Percentiles rank a stretch among this genome's conserved stretches.
Evolutionary conservation across 2,797 vertebrate genomes (phyloP).

Genomic region (Diceros bicornis): DNA sequence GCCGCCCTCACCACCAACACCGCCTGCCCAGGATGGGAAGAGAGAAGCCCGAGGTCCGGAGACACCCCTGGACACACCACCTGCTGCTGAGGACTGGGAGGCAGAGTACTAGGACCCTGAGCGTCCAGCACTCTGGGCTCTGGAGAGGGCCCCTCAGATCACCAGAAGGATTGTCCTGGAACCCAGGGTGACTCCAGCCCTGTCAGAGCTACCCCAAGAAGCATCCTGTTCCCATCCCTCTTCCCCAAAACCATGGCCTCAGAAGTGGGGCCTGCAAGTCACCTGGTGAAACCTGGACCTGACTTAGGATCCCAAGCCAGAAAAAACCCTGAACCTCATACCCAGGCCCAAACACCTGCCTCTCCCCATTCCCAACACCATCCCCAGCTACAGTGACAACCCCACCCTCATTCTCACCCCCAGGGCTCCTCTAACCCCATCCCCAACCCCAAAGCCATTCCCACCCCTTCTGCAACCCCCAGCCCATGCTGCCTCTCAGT

Average conservation of each 20-base stretch:
- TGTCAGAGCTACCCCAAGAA: background rate
- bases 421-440: background rate
- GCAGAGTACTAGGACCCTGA: constrained; percentile 65
- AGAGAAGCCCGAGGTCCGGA: background rate
- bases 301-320: background rate
- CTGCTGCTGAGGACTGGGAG: constrained; percentile 79
- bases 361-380: accelerated
- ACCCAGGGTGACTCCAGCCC: background rate
- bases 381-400: background rate
- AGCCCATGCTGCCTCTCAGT: background rate
- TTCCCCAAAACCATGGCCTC: background rate
- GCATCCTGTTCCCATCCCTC: background rate
- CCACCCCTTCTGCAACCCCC: background rate
- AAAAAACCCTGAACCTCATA: background rate
- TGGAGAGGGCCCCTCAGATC: too few relatives aligned
- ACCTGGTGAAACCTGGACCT: background rate
- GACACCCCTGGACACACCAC: accelerated
- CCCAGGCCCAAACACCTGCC: background rate
- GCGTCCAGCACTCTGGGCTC: background rate
- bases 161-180: background rate
- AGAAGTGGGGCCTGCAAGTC: background rate
- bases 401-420: background rate
- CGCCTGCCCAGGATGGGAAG: background rate
- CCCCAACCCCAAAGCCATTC: background rate
- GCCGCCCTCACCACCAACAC: accelerated